These are phyloP conservation scores for Pitangus sulphuratus DNA, from an alignment of 2,797 vertebrate species.

Conservation along the genomic window DNA sequence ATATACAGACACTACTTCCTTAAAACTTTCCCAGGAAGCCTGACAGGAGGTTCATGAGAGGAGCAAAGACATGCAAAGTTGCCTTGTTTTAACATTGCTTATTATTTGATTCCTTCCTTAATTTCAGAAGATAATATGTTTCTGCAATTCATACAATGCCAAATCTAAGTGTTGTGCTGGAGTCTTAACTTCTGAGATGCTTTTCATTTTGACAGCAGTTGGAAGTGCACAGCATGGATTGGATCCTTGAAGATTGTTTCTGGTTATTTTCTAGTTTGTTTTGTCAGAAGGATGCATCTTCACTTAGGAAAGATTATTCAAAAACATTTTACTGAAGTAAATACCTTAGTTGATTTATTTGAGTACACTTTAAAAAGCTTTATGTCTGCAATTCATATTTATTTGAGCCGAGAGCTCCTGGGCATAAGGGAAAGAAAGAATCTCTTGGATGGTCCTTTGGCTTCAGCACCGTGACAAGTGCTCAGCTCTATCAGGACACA, in stretches of 20 bases:
- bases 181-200: neutral
- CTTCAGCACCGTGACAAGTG: neutral
- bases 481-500: neutral
- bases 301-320: neutral
- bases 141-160: neutral
- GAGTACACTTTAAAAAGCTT: neutral
- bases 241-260: neutral
- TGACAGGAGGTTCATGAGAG: neutral
- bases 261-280: neutral
- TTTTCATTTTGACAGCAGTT: neutral
- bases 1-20: neutral
- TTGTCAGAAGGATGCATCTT: neutral
- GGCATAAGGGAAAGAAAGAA: fast-evolving
- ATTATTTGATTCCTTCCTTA: neutral
- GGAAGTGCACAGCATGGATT: neutral
- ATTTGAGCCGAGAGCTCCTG: neutral
- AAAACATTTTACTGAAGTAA: neutral
- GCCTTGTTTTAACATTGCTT: neutral
- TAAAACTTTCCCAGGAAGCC: neutral
- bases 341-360: neutral
- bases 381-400: neutral
- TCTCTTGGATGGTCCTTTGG: neutral
- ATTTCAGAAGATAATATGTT: neutral
- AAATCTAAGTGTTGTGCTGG: neutral
- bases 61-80: neutral